Conservation (phyloP, 2,888 invertebrate species). For the Ichneumoninae sp. region DNA sequence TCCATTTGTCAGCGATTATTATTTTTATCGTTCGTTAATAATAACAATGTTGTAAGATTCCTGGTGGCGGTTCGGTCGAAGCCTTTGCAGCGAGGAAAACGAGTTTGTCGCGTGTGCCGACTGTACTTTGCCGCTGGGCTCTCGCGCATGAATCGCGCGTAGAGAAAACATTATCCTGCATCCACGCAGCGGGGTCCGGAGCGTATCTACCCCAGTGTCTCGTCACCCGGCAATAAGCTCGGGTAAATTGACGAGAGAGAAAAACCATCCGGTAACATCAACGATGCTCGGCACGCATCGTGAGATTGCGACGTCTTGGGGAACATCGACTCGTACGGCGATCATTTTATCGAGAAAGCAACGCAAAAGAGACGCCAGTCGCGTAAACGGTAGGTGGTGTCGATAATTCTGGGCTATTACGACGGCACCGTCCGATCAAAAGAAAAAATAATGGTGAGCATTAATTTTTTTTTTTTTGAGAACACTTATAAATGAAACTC, state of each 20-base stretch:
- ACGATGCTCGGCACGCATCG: conserved; percentile 34
- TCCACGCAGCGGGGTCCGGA: neutral
- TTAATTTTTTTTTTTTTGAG: neutral
- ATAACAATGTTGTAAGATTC: conserved; percentile 1
- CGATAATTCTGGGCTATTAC: too few relatives aligned
- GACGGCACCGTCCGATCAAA: too few relatives aligned
- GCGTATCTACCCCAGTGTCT: conserved; percentile 24
- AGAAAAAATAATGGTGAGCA: too few relatives aligned
- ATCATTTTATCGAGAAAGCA: conserved; percentile 22
- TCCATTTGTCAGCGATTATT: conserved; percentile 7
- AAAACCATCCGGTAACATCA: conserved; percentile 1
- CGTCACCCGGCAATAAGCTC: conserved; percentile 30
- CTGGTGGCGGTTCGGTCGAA: neutral
- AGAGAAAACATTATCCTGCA: conserved; percentile 19
- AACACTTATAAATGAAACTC: neutral
- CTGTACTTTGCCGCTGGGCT: neutral
- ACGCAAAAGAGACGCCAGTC: neutral
- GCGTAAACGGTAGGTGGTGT: too few relatives aligned
- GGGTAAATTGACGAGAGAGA: conserved; percentile 36
- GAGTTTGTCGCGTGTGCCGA: conserved; percentile 39
- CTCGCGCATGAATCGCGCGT: neutral
- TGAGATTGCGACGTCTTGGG: conserved; percentile 13
- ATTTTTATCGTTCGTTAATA: neutral
- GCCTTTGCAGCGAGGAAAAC: conserved; percentile 5
- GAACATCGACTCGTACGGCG: conserved; percentile 19